Conservation (phyloP, 64 coral and sea anemone genomes). For the Montipora sp. region DNA sequence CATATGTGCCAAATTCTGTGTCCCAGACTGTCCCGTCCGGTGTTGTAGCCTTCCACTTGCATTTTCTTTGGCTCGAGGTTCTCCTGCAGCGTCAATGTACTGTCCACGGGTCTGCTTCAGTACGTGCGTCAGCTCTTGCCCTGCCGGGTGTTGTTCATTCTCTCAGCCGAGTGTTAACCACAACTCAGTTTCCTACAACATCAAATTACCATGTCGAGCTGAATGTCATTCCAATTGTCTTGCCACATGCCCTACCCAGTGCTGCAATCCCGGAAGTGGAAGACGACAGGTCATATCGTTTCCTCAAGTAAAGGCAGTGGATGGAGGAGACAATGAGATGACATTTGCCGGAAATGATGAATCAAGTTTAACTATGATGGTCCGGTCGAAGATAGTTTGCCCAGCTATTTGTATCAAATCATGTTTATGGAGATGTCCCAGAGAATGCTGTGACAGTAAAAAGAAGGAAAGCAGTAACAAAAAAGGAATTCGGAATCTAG, state of each 20-base stretch:
- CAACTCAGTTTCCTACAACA: not conserved
- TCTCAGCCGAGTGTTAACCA: not conserved
- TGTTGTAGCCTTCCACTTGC: conserved; percentile 45
- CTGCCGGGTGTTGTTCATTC: conserved; percentile 40
- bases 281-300: not conserved
- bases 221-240: conserved; percentile 39
- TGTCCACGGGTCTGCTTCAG: conserved; percentile 51
- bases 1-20: conserved; percentile 41
- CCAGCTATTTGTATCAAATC: conserved; percentile 49
- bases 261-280: not conserved
- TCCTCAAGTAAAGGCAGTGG: conserved; percentile 39
- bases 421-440: conserved; percentile 62
- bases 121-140: conserved; percentile 49
- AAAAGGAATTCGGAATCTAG: not conserved
- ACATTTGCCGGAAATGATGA: not conserved
- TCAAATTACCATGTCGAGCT: conserved; percentile 25
- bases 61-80: not conserved
- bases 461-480: conserved; percentile 2
- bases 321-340: not conserved
- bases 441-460: conserved; percentile 60
- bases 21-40: conserved; percentile 58
- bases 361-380: not conserved
- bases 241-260: not conserved
- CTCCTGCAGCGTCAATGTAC: conserved; percentile 30
- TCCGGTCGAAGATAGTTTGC: conserved; percentile 26